Evolutionary conservation across 2,797 vertebrate species (phyloP).

Genomic region (Lagodon rhomboides): DNA sequence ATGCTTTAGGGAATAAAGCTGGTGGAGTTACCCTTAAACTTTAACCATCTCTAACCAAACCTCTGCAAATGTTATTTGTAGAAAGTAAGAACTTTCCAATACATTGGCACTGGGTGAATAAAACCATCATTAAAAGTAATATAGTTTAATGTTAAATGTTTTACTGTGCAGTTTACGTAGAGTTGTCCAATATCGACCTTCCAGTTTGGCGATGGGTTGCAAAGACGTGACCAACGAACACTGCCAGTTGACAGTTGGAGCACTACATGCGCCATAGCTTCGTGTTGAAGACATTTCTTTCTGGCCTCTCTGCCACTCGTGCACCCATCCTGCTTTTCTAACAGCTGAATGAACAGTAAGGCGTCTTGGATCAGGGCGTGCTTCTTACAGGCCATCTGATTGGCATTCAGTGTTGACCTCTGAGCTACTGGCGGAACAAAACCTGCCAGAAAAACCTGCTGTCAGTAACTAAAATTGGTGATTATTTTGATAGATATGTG

Average conservation of each 20-base stretch:
- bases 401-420: constrained; percentile 33
- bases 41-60: not conserved
- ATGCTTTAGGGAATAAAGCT: no score
- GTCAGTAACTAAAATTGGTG: constrained; percentile 10
- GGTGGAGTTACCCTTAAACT: not conserved
- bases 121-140: not conserved
- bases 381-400: constrained; percentile 18
- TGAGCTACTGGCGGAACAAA: constrained; percentile 4
- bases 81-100: not conserved
- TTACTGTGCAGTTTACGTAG: not conserved
- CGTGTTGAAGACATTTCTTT: not conserved
- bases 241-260: constrained; percentile 16
- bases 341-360: constrained; percentile 47
- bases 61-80: not conserved
- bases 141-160: no score
- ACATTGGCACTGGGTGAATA: not conserved
- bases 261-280: not conserved
- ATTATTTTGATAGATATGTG: constrained; percentile 34
- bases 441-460: constrained; percentile 13
- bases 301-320: constrained; percentile 2
- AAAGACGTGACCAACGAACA: constrained; percentile 10
- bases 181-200: not conserved
- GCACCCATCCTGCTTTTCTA: constrained; percentile 24
- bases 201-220: not conserved
- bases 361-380: constrained; percentile 22